phyloP scores from a whole-genome alignment of 2,888 invertebrate species.

The Incurvaria masculella region DNA sequence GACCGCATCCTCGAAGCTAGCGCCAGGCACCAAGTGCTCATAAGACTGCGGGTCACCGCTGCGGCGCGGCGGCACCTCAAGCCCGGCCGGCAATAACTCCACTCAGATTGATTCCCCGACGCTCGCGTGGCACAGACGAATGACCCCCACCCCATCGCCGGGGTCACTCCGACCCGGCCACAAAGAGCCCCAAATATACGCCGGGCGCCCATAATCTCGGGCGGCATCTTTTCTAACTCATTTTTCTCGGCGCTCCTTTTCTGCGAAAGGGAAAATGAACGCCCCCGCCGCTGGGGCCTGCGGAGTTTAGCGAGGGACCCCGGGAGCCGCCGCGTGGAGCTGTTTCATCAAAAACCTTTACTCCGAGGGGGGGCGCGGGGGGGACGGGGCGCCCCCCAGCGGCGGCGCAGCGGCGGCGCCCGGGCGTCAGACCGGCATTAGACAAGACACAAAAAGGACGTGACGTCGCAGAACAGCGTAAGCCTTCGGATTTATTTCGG shows the following conservation, averaged over 20 bases:
- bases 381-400: constrained; percentile 2
- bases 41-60: no score
- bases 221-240: constrained; percentile 56
- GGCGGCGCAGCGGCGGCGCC: constrained; percentile 15
- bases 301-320: background rate
- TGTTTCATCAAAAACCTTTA: constrained; percentile 3
- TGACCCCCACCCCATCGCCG: background rate
- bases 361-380: constrained; percentile 16
- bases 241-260: constrained; percentile 43
- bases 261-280: background rate
- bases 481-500: constrained; percentile 17
- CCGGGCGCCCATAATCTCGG: constrained; percentile 21
- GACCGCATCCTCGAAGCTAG: no score
- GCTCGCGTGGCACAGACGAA: background rate
- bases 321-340: background rate
- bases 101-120: background rate
- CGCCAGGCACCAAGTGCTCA: no score
- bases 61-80: no score
- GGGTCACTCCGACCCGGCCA: background rate
- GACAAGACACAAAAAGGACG: constrained; percentile 54
- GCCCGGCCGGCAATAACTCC: background rate
- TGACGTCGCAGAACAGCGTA: constrained; percentile 42
- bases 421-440: constrained; percentile 48
- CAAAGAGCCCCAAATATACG: background rate
- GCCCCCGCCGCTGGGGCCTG: background rate